These are phyloP conservation scores for Phania funesta DNA, from an alignment of 2,888 invertebrate genomes.

Conservation along the genomic window DNA sequence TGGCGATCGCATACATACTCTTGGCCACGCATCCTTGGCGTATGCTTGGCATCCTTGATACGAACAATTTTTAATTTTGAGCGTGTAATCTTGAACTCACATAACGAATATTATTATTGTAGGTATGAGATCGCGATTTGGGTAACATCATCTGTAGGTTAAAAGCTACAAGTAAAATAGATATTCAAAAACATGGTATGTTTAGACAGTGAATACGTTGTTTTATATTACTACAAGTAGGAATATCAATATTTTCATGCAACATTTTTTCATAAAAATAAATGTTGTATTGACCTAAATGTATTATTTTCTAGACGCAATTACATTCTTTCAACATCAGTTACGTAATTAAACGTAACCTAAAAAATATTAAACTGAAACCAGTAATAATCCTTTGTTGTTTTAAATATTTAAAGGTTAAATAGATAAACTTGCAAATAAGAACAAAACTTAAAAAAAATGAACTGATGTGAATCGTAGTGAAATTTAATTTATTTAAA, in stretches of 20 bases:
- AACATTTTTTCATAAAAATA: not conserved
- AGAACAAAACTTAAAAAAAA: too few species aligned
- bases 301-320: not conserved
- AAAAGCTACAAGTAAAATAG: slow-evolving; percentile 42
- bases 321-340: not conserved
- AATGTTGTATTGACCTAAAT: not conserved
- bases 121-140: not conserved
- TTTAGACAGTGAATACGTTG: slow-evolving; percentile 10
- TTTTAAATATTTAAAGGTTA: too few species aligned
- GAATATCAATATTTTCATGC: not conserved
- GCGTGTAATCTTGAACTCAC: slow-evolving; percentile 1
- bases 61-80: too few species aligned
- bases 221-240: not conserved
- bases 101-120: not conserved
- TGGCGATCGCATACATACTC: too few species aligned
- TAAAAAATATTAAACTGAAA: too few species aligned
- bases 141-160: slow-evolving; percentile 17
- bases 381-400: too few species aligned
- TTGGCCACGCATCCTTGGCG: too few species aligned
- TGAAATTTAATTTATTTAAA: too few species aligned
- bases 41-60: too few species aligned
- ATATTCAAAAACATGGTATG: slow-evolving; percentile 38
- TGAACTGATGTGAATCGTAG: too few species aligned
- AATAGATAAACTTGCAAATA: too few species aligned
- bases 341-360: not conserved